A percentile compares a stretch with the other conserved stretches of the same genome.
phyloP scores from a whole-genome alignment of 2,113 vertebrate species.

The Alces alces region DNA sequence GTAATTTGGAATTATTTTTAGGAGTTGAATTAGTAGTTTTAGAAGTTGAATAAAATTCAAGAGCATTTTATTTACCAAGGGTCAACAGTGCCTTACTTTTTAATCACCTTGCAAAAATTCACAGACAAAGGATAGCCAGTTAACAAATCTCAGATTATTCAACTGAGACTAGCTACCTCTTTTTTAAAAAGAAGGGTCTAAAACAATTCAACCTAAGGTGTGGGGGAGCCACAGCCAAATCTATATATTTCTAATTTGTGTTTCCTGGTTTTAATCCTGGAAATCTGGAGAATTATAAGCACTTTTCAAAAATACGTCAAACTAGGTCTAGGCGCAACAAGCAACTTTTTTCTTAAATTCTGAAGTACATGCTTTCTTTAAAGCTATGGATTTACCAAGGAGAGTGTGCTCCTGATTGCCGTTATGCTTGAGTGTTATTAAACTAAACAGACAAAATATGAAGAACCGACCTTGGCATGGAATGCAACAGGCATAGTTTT shows the following conservation, averaged over 20 bases:
- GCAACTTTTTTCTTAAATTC: background rate
- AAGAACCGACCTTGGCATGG: background rate
- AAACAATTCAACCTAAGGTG: background rate
- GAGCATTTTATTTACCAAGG: background rate
- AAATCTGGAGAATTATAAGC: slow-evolving; percentile 1
- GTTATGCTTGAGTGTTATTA: background rate
- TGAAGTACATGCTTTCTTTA: background rate
- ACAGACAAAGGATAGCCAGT: background rate
- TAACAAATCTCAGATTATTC: background rate
- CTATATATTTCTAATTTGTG: background rate
- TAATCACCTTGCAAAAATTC: slow-evolving; percentile 5
- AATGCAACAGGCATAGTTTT: background rate
- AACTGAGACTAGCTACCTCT: background rate
- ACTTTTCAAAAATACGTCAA: slow-evolving; percentile 16
- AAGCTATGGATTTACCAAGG: background rate
- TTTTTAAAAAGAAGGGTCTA: background rate
- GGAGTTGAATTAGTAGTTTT: too few relatives aligned
- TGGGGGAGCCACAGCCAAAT: background rate
- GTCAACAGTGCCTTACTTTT: background rate
- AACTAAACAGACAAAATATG: slow-evolving; percentile 59
- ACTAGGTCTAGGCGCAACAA: background rate
- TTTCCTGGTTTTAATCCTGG: background rate
- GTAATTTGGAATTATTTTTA: slow-evolving; percentile 48
- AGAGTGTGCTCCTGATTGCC: background rate
- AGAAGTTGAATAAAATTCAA: too few relatives aligned